phyloP scores from a whole-genome alignment of 2,797 vertebrate species.

The Cossypha heuglini region DNA sequence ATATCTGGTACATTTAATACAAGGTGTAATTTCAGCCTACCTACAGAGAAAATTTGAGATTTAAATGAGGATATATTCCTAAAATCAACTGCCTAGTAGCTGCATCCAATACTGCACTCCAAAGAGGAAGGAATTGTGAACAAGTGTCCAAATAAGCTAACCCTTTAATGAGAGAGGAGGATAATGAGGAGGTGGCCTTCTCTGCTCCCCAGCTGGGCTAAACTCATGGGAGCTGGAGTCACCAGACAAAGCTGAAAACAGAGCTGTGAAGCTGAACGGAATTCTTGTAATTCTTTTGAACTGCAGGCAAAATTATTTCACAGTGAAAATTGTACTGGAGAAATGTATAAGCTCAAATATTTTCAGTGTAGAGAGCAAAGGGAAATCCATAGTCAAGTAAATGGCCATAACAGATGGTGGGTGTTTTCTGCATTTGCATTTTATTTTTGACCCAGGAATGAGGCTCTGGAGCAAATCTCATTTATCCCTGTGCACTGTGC shows the following conservation, averaged over 20 bases:
- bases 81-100: neutral
- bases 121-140: neutral
- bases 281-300: conserved; percentile 29
- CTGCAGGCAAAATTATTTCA: conserved; percentile 6
- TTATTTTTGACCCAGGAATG: neutral
- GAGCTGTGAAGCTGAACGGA: neutral
- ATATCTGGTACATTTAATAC: neutral
- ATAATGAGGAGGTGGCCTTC: neutral
- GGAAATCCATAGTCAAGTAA: neutral
- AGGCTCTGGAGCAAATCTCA: neutral
- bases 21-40: neutral
- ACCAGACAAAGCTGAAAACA: neutral
- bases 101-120: neutral
- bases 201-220: neutral
- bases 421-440: neutral
- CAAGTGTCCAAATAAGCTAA: neutral
- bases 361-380: neutral
- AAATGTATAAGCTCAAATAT: neutral
- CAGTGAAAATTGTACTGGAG: neutral
- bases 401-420: neutral
- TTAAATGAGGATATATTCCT: neutral
- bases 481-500: neutral
- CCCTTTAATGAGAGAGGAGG: neutral
- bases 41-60: neutral
- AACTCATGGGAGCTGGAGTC: neutral